Conservation (phyloP, 2,113 vertebrate species). For the Onychorhynchus coronatus region DNA sequence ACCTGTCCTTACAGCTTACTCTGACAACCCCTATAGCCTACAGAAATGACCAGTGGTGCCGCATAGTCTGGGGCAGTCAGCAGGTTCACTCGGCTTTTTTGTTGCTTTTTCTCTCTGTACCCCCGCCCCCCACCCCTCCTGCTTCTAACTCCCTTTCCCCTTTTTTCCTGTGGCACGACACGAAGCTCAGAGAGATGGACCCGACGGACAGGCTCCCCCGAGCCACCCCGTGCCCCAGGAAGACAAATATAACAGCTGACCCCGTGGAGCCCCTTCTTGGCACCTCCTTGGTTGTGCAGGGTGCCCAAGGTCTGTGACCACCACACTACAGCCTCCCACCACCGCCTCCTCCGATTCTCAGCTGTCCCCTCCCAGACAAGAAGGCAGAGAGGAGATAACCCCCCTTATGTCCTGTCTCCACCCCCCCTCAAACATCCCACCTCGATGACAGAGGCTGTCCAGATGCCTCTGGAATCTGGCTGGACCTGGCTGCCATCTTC, state of each 20-base stretch:
- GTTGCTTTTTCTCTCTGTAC: not conserved
- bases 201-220: slow-evolving; percentile 11
- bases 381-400: slow-evolving; percentile 8
- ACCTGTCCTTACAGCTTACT: slow-evolving; percentile 86
- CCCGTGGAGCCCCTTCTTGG: not conserved
- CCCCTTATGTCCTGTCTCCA: not conserved
- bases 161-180: not conserved
- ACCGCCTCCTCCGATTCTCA: not conserved
- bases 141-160: not conserved
- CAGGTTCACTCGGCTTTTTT: slow-evolving; percentile 54
- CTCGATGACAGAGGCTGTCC: slow-evolving; percentile 75
- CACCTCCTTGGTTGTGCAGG: not conserved
- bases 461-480: slow-evolving; percentile 79
- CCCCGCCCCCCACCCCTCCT: not conserved
- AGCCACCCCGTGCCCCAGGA: not conserved
- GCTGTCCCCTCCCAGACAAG: not conserved
- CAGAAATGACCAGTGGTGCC: slow-evolving; percentile 95
- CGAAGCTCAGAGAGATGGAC: slow-evolving; percentile 68
- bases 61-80: slow-evolving; percentile 86
- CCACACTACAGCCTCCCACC: not conserved
- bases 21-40: slow-evolving; percentile 81
- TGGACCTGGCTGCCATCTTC: slow-evolving; percentile 1
- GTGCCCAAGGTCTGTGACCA: not conserved
- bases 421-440: not conserved
- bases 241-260: not conserved